Evolutionary conservation across 23 tunicate species (phyloP).

Genomic region (Oikopleura dioica): DNA sequence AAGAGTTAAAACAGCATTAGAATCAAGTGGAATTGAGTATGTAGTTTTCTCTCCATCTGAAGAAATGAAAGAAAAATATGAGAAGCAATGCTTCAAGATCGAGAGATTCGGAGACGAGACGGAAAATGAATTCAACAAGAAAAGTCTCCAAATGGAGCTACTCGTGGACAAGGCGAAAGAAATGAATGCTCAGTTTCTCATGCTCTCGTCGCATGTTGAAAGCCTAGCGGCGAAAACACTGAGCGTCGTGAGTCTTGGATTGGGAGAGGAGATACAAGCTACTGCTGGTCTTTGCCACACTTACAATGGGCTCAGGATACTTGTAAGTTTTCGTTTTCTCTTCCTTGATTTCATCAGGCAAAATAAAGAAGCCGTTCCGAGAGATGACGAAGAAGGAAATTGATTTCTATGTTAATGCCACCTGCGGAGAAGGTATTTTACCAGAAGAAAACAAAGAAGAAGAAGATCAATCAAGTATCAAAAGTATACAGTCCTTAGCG

Average conservation of each 20-base stretch:
- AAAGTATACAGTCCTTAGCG: neutral
- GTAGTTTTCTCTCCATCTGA: too few species aligned
- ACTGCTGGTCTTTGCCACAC: neutral
- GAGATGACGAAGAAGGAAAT: neutral
- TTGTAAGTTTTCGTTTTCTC: neutral
- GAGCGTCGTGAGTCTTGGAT: neutral
- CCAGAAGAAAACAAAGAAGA: too few species aligned
- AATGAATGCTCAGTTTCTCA: neutral
- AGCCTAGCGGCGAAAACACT: neutral
- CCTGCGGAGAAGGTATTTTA: neutral
- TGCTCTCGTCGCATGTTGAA: neutral
- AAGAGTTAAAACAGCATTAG: too few species aligned
- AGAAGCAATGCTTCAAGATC: too few species aligned
- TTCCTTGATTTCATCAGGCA: too few species aligned
- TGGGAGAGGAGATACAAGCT: neutral
- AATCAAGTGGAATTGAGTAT: too few species aligned
- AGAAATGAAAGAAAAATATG: too few species aligned
- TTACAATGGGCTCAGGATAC: neutral
- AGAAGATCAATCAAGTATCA: neutral
- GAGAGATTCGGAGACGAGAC: too few species aligned
- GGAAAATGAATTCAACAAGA: too few species aligned
- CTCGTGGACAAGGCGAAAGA: neutral
- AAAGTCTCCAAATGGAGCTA: too few species aligned
- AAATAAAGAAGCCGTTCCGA: conserved; percentile 8
- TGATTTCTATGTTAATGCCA: too few species aligned